Conservation (phyloP, 2,888 invertebrate genomes). For the Lasioglossum zephyrum region DNA sequence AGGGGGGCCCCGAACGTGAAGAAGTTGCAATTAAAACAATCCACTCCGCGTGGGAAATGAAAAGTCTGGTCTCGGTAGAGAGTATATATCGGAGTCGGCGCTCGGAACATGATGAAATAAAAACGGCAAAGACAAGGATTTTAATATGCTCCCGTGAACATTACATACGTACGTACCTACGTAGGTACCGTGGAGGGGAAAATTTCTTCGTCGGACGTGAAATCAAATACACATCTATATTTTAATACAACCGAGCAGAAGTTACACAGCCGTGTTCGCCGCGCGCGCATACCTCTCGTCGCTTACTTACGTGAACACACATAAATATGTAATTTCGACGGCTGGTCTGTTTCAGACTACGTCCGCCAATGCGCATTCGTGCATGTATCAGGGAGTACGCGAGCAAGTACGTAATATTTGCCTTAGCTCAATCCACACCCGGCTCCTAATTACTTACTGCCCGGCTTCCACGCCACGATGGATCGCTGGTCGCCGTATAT, state of each 20-base stretch:
- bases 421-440: conserved; percentile 79
- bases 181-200: background rate
- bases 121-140: conserved; percentile 27
- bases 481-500: conserved; percentile 63
- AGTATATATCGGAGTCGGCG: background rate
- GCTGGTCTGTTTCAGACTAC: conserved; percentile 60
- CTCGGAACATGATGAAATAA: conserved; percentile 3
- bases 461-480: conserved; percentile 70
- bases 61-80: background rate
- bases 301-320: conserved; percentile 64
- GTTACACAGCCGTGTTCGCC: conserved; percentile 41
- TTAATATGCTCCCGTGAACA: conserved; percentile 8
- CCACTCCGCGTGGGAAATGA: background rate
- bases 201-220: conserved; percentile 31
- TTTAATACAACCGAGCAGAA: conserved; percentile 43
- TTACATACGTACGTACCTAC: background rate
- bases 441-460: conserved; percentile 79
- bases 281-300: conserved; percentile 28
- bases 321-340: conserved; percentile 66
- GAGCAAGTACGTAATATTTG: conserved; percentile 77
- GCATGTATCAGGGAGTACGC: conserved; percentile 68
- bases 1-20: background rate
- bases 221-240: conserved; percentile 49
- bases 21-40: conserved; percentile 19
- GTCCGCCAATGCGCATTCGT: conserved; percentile 70